Evolutionary conservation across 2,797 vertebrate species (phyloP).

Genomic region (Falco rusticolus): DNA sequence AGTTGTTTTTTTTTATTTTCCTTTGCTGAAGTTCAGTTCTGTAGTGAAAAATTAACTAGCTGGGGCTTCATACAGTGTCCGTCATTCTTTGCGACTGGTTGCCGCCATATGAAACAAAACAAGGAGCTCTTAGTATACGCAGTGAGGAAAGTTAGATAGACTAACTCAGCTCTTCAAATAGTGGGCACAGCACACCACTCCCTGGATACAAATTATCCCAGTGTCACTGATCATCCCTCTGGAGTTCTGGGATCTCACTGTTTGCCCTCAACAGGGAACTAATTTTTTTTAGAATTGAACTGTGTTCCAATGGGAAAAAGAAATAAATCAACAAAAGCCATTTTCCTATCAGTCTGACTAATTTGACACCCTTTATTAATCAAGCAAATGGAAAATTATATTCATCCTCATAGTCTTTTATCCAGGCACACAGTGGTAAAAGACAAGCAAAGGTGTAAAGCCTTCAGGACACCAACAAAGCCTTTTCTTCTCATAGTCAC

Average conservation of each 20-base stretch:
- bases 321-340: neutral
- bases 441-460: neutral
- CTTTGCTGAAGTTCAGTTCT: neutral
- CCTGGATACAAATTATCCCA: neutral
- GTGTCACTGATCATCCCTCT: neutral
- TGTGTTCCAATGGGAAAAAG: neutral
- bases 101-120: neutral
- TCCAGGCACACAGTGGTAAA: neutral
- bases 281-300: neutral
- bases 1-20: conserved; percentile 32
- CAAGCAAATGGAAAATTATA: neutral
- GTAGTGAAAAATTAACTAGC: neutral
- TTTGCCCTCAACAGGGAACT: neutral
- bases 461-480: neutral
- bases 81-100: neutral
- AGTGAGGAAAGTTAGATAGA: neutral
- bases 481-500: neutral
- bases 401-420: neutral
- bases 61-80: neutral
- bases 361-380: neutral
- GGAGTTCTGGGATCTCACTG: neutral
- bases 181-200: neutral
- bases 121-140: neutral
- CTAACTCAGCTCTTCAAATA: neutral
- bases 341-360: neutral